A percentile compares a stretch with the other conserved stretches of the same genome.
Evolutionary conservation across 2,113 vertebrate genomes (phyloP).

Genomic region (Boleophthalmus pectinirostris): DNA sequence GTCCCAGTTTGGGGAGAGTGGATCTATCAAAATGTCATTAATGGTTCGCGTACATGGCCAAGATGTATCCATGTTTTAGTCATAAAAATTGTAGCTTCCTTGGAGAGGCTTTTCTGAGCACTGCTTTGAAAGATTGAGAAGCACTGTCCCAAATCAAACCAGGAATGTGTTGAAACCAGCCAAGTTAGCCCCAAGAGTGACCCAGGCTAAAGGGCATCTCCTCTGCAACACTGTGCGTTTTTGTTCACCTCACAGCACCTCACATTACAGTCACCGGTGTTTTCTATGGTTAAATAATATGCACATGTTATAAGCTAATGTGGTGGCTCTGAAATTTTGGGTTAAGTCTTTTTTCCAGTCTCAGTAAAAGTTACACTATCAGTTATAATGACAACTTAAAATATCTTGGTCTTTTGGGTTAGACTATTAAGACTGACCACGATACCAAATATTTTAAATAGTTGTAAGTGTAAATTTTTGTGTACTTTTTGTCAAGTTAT

Average conservation of each 20-base stretch:
- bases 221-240: conserved; percentile 4
- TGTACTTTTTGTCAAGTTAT: too few relatives aligned
- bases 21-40: background rate
- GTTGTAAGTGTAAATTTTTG: too few relatives aligned
- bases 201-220: background rate
- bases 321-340: background rate
- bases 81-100: background rate
- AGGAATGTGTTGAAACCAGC: conserved; percentile 27
- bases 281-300: background rate
- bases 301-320: background rate
- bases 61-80: background rate
- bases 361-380: too few relatives aligned
- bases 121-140: background rate
- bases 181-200: conserved; percentile 14
- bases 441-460: too few relatives aligned
- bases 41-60: background rate
- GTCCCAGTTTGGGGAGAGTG: too few relatives aligned
- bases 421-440: too few relatives aligned
- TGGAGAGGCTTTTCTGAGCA: background rate
- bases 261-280: background rate
- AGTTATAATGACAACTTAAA: too few relatives aligned
- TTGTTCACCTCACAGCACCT: background rate
- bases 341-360: too few relatives aligned
- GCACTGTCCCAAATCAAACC: conserved; percentile 4
- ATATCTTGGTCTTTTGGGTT: too few relatives aligned